These are phyloP conservation scores for Heliornis fulica DNA, from an alignment of 2,113 vertebrate genomes.

Conservation along the genomic window DNA sequence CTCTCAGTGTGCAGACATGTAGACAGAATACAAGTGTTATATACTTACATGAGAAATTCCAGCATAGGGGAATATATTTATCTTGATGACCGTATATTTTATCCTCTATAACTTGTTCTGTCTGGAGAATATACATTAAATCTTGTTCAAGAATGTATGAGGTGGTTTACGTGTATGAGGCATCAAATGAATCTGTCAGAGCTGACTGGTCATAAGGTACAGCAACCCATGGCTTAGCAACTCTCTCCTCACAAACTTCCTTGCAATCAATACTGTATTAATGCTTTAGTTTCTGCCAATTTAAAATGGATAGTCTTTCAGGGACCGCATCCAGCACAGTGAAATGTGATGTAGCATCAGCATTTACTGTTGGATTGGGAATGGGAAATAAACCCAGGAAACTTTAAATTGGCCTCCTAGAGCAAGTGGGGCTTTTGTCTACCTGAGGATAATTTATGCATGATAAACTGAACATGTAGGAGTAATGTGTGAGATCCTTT, in stretches of 20 bases:
- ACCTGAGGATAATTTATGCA: neutral
- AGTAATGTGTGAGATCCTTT: neutral
- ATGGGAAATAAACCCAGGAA: neutral
- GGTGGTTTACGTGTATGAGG: neutral
- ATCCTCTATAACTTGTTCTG: neutral
- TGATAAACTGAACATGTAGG: neutral
- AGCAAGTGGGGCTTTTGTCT: neutral
- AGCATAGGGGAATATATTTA: neutral
- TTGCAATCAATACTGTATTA: conserved; percentile 32
- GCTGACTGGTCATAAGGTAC: neutral
- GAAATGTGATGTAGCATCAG: neutral
- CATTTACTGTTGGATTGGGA: neutral
- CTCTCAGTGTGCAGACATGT: neutral
- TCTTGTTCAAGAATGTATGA: conserved; percentile 37
- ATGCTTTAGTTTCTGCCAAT: conserved; percentile 35
- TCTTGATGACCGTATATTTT: neutral
- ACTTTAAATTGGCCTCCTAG: neutral
- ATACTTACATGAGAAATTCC: neutral
- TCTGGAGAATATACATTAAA: neutral
- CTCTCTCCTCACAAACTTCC: neutral
- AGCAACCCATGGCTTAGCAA: neutral
- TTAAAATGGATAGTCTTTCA: conserved; percentile 19
- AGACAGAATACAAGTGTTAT: neutral
- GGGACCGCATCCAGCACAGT: neutral
- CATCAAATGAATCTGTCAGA: conserved; percentile 24